Base-by-base conservation (phyloP, 2,888 invertebrate species). In the Lepidonotus clava region DNA sequence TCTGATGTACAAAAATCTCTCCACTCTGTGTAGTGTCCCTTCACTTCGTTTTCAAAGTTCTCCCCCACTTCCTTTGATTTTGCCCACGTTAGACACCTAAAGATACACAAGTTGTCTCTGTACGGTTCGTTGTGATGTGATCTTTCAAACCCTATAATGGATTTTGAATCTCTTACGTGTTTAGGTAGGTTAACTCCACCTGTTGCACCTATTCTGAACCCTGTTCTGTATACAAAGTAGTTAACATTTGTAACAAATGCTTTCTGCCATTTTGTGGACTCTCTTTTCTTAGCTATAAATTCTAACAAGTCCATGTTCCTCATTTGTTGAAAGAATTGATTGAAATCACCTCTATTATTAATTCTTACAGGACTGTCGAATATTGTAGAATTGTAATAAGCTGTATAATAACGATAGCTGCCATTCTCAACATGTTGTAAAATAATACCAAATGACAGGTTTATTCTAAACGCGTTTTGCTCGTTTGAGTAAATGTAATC, bases 51-150 rank as follows among this genome's bases (percentile, higher is more conserved):
- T 38, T 18, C 36, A 34, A 0, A 76, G 34, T 2, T 76, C n/a
- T n/a, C n/a, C n/a, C n/a, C n/a, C n/a, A n/a, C n/a, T n/a, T n/a
- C 28, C 61, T 4, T 2, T 24, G 24, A n/a, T n/a, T n/a, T n/a
- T n/a, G 24, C 28, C 61, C 61, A 61, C 4, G 76, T 38, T 34
- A 76, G 18, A 41, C 76, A 76, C 6, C 76, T 28, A 24, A 76
- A 76, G 1, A 34, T n/a, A 76, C 76, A 76, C 76, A 76, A 36
- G 76, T 76, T 76, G 28, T 76, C 76, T 21, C n/a, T 41, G 41
- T 76, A 76, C 4, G n/a, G 1, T 76, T 38, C 1, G n/a, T n/a
- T n/a, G 8, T 41, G 1, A 18, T n/a, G 34, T 1, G 2, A 0
- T 8, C 14, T 76, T 4, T 38, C n/a, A 38, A 76, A 28, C 0